Evolutionary conservation across 2,113 vertebrate species (phyloP).

Genomic region (Archocentrus centrarchus): DNA sequence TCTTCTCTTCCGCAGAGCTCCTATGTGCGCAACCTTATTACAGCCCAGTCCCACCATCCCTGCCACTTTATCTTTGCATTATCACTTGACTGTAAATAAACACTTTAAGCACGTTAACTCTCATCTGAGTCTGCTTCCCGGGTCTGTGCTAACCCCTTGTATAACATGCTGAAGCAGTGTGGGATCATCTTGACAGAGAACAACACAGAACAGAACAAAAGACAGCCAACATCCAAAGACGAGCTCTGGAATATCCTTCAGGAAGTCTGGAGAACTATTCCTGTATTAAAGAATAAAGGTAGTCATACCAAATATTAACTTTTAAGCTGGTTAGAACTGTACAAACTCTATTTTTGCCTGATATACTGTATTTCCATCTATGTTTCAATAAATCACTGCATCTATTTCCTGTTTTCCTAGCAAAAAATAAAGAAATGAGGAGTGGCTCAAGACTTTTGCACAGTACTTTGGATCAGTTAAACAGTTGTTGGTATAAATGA

Average conservation of each 20-base stretch:
- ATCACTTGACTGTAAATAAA: constrained; percentile 3
- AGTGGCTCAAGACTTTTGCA: neutral
- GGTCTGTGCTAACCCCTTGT: neutral
- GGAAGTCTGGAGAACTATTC: neutral
- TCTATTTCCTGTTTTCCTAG: neutral
- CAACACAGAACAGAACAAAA: neutral
- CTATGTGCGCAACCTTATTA: neutral
- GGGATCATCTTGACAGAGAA: neutral
- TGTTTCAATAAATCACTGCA: neutral
- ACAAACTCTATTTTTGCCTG: neutral
- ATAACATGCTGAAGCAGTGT: neutral
- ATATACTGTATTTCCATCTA: neutral
- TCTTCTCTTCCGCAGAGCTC: neutral
- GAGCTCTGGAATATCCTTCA: neutral
- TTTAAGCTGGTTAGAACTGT: neutral
- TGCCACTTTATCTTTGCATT: neutral
- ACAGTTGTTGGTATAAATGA: neutral
- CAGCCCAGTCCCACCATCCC: neutral
- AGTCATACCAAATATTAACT: neutral
- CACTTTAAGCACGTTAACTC: neutral
- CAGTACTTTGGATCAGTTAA: neutral
- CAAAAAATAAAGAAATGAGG: neutral
- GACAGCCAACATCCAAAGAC: neutral
- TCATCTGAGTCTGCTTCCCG: neutral
- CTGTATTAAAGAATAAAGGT: neutral